Base-by-base conservation (phyloP, 2,888 invertebrate genomes). In the Pilophorus perplexus region DNA sequence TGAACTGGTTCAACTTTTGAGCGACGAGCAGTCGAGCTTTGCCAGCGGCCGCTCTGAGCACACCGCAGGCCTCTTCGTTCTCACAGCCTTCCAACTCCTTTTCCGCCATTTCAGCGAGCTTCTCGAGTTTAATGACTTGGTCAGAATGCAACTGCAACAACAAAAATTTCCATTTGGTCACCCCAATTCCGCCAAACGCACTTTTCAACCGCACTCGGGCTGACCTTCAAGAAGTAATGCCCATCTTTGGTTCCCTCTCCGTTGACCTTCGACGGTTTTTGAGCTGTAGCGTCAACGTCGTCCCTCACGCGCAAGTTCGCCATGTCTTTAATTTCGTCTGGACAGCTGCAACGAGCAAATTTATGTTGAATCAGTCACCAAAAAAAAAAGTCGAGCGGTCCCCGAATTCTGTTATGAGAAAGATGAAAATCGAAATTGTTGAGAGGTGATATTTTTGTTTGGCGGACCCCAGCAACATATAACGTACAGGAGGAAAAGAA, bases 1-100 rank as follows among this genome's bases (percentile, higher is more conserved):
- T 86, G 78, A 97, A 97, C 77, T 97, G 97, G 78, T 91, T 89
- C 85, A 96, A 92, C 78, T 96, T 97, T 80, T 96, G 92, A 12
- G 88, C 86, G 25, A 91, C 87, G 71, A 97, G 80, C 27, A 97
- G 81, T 70, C 90, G 85, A 5, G 94, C 94, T 79, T 97, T 95
- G 16, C 97, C 96, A 4, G 93, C 84, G 0, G 94, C 91, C 0
- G 94, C 87, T 65, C 94, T 82, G 37, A 97, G 80, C 73, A 89
- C 83, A 0, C 96, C 96, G 67, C 88, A 81, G 0, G 88, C 84
- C 76, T 93, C 93, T 74, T 93, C 93, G n/a, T 79, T 72, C 5
- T 64, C 28, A 25, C 65, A 68, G 3, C 44, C 16, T 66, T 83
- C 82, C 73, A 90, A 79, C 72, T 89, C 87, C 69, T 82, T 82